phyloP scores from a whole-genome alignment of 2,888 invertebrate species.

The Nephrotoma appendiculata region DNA sequence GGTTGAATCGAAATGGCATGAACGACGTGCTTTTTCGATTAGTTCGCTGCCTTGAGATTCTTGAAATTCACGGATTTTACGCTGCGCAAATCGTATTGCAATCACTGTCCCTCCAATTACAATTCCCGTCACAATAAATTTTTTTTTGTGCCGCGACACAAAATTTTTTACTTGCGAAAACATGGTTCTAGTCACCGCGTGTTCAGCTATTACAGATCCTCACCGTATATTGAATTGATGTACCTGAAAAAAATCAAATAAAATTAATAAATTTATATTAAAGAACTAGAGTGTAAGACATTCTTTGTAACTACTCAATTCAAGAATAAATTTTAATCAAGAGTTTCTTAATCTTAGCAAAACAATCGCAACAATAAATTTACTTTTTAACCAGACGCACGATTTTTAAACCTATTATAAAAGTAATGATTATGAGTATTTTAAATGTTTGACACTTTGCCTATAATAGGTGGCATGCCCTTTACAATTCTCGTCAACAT shows the following conservation, averaged over 20 bases:
- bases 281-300: too few relatives aligned
- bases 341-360: too few relatives aligned
- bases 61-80: constrained; percentile 69
- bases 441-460: too few relatives aligned
- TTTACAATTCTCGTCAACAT: too few relatives aligned
- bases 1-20: constrained; percentile 83
- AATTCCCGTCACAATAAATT: constrained; percentile 65
- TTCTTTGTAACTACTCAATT: too few relatives aligned
- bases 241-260: background rate
- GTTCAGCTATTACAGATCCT: background rate
- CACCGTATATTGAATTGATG: background rate
- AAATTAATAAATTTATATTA: background rate
- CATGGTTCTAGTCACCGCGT: constrained; percentile 33
- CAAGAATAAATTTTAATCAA: too few relatives aligned
- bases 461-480: too few relatives aligned
- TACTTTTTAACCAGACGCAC: too few relatives aligned
- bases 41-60: constrained; percentile 65
- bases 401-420: too few relatives aligned
- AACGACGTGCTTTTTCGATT: constrained; percentile 62
- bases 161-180: constrained; percentile 62
- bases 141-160: constrained; percentile 65
- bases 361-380: too few relatives aligned
- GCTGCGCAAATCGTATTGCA: constrained; percentile 61
- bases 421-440: too few relatives aligned
- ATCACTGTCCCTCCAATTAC: constrained; percentile 60